Evolutionary conservation across 2,888 invertebrate genomes (phyloP).

Genomic region (Anthophora plumipes): DNA sequence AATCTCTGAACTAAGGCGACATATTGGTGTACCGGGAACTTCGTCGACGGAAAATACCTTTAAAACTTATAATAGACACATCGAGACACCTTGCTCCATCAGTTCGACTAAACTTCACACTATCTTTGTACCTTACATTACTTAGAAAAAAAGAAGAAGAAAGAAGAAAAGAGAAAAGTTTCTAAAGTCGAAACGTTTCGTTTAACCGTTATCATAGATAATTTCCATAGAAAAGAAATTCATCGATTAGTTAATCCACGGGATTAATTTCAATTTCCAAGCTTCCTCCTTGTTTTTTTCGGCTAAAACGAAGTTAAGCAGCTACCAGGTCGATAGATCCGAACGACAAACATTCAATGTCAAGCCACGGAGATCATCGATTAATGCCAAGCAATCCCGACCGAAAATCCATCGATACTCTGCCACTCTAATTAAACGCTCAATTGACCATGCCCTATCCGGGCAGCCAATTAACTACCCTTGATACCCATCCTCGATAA

Average conservation of each 20-base stretch:
- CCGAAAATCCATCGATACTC: slow-evolving; percentile 55
- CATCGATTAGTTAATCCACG: background rate
- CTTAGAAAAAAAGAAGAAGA: too few species aligned
- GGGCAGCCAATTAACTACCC: slow-evolving; percentile 52
- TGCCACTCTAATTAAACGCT: slow-evolving; percentile 58
- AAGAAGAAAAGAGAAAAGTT: too few species aligned
- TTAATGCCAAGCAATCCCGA: slow-evolving; percentile 44
- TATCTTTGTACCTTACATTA: background rate
- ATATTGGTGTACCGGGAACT: slow-evolving; percentile 51
- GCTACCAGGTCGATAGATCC: background rate
- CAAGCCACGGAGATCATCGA: slow-evolving; percentile 26
- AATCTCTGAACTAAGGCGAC: slow-evolving; percentile 55
- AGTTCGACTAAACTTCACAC: background rate
- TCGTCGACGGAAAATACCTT: slow-evolving; percentile 48
- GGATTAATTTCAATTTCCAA: slow-evolving; percentile 12
- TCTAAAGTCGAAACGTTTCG: too few species aligned
- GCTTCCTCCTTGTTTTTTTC: background rate
- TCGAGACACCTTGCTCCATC: background rate
- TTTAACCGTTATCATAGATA: too few species aligned
- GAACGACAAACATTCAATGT: slow-evolving; percentile 27
- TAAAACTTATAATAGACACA: slow-evolving; percentile 34
- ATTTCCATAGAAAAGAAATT: background rate
- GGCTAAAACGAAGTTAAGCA: background rate
- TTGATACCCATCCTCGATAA: slow-evolving; percentile 52
- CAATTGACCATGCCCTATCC: slow-evolving; percentile 51